Base-by-base conservation (phyloP, 2,113 vertebrate species). In the Solea senegalensis region DNA sequence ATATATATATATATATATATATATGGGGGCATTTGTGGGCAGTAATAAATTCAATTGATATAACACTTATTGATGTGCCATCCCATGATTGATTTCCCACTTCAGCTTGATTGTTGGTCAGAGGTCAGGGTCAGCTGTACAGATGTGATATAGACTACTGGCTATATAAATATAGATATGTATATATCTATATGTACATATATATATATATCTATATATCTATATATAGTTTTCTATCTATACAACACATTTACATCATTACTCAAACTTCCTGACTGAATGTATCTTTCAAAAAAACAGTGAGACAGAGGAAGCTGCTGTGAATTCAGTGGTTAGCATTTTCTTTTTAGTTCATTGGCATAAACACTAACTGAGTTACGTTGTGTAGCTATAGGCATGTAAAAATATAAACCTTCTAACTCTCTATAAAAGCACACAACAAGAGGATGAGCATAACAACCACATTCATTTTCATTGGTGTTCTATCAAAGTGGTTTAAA, bases 11-110 rank as follows among this genome's bases (percentile, higher is more conserved):
- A 21, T n/a, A 52, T 40, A 43, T 21, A 68, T 26, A 72, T 46
- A 8, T 69, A 69, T n/a, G 21, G 26, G 15, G 27, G 9, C 8
- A 45, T 78, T 65, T 69, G 48, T 45, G 52, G 40, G 67, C 43
- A 45, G 34, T 40, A 39, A 78, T 66, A 49, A 28, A 53, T 69
- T 10, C 13, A 43, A 73, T 10, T 45, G 12, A 76, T 60, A 65
- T 65, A 28, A 52, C 58, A 74, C 41, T 51, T 54, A 81, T 40
- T 57, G 65, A 77, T 26, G 43, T 52, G 59, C 53, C 75, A 76
- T 72, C 60, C 40, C 15, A 15, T 61, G 28, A 82, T 83, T 78
- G 81, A 86, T 83, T 81, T 76, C 41, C 57, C 65, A 8, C 34
- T 67, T 67, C 39, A 63, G 40, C 15, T 44, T 64, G 48, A 65